These are phyloP conservation scores for Todiramphus saurophagus DNA, from an alignment of 2,113 vertebrate species.

Conservation along the genomic window DNA sequence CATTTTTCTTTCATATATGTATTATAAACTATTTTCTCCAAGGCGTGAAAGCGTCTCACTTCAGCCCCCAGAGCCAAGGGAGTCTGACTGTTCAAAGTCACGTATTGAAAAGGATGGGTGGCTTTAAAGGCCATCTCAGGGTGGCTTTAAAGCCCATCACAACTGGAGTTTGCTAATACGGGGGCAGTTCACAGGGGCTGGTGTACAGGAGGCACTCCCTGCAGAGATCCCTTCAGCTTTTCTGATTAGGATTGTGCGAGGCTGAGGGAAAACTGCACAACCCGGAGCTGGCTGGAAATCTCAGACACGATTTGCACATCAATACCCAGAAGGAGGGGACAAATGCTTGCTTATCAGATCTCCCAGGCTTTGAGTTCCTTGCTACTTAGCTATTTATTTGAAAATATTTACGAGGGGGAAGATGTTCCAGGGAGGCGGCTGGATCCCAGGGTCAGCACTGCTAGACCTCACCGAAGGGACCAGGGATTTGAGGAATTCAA, in stretches of 20 bases:
- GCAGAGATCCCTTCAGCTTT: background rate
- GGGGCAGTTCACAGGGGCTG: background rate
- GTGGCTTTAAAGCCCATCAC: conserved; percentile 40
- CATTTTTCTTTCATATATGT: background rate
- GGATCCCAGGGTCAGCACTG: background rate
- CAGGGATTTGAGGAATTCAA: background rate
- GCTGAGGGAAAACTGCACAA: background rate
- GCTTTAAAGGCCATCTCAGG: conserved; percentile 38
- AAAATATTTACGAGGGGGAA: background rate
- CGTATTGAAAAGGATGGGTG: background rate
- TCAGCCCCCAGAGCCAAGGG: background rate
- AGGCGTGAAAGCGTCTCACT: background rate
- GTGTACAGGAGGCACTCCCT: background rate
- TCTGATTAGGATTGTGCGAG: background rate
- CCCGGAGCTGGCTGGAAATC: background rate
- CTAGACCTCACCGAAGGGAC: background rate
- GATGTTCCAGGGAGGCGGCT: background rate
- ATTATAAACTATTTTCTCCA: conserved; percentile 18
- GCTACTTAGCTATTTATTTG: accelerated
- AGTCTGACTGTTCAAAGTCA: conserved; percentile 35
- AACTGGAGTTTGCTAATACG: background rate
- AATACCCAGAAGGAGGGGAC: background rate
- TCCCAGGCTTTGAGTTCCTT: background rate
- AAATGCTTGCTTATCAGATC: background rate
- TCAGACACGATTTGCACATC: background rate